Evolutionary conservation across 2,113 vertebrate species (phyloP).

Genomic region (Anthoscopus minutus): DNA sequence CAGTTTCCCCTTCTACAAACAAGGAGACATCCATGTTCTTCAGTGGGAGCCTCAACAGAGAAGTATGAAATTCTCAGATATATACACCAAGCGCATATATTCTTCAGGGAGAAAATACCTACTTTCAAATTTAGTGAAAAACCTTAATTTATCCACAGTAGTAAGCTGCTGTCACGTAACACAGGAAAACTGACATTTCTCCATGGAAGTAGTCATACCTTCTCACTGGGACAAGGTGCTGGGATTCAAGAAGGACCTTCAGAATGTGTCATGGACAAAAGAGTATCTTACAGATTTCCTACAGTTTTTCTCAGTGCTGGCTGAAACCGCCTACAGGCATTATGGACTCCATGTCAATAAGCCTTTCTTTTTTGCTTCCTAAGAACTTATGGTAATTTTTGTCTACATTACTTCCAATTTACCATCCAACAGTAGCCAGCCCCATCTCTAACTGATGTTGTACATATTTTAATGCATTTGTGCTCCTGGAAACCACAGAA

Average conservation of each 20-base stretch:
- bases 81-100: neutral
- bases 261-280: neutral
- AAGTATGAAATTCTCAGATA: neutral
- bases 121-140: neutral
- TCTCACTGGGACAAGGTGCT: neutral
- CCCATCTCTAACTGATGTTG: neutral
- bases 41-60: neutral
- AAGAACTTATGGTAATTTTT: neutral
- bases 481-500: neutral
- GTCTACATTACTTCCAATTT: neutral
- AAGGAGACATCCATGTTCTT: neutral
- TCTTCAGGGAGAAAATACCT: neutral
- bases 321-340: neutral
- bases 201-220: neutral
- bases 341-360: accelerated
- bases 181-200: neutral
- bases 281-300: neutral
- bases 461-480: neutral
- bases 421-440: neutral
- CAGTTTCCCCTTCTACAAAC: neutral
- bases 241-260: neutral
- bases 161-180: neutral
- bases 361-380: neutral
- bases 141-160: neutral
- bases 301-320: neutral